Evolutionary conservation across 2,888 invertebrate genomes (phyloP).

Genomic region (Hirtodrosophila histrioides): DNA sequence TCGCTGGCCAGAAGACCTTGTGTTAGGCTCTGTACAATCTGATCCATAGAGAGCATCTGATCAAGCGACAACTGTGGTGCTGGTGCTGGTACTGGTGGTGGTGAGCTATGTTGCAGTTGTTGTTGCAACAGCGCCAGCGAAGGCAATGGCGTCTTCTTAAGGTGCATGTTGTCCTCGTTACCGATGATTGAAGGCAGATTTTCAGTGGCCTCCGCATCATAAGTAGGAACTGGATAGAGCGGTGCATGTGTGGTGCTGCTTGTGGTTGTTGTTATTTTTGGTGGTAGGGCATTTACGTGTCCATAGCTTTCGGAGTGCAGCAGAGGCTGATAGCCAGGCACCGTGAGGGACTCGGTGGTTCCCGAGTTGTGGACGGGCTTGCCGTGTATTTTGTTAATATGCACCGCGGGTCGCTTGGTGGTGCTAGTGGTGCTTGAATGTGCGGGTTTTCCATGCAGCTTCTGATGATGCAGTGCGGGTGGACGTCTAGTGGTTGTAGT

Average conservation of each 20-base stretch:
- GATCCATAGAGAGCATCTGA: slow-evolving; percentile 80
- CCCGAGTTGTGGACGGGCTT: slow-evolving; percentile 49
- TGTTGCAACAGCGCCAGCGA: slow-evolving; percentile 66
- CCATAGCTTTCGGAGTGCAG: slow-evolving; percentile 48
- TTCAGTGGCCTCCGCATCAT: slow-evolving; percentile 42
- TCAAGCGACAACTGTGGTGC: slow-evolving; percentile 66
- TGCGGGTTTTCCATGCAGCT: slow-evolving; percentile 43
- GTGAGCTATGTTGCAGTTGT: slow-evolving; percentile 45
- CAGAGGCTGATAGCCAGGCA: slow-evolving; percentile 5
- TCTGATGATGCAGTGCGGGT: slow-evolving; percentile 58
- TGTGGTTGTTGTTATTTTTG: slow-evolving; percentile 42
- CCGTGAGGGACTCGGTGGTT: slow-evolving; percentile 48
- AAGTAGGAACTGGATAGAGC: slow-evolving; percentile 73
- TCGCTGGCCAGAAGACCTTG: slow-evolving; percentile 58
- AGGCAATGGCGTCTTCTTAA: slow-evolving; percentile 63
- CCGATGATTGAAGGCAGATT: slow-evolving; percentile 31
- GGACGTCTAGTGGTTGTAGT: slow-evolving; percentile 24
- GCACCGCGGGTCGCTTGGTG: slow-evolving; percentile 21
- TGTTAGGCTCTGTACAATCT: slow-evolving; percentile 81
- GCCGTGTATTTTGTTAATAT: slow-evolving; percentile 53
- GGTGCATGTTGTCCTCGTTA: slow-evolving; percentile 23
- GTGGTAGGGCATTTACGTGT: slow-evolving; percentile 39
- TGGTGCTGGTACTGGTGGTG: slow-evolving; percentile 41
- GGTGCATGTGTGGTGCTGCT: slow-evolving; percentile 54
- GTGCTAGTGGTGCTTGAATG: slow-evolving; percentile 27